phyloP scores from a whole-genome alignment of 2,888 invertebrate genomes.

The Lasius platythorax region DNA sequence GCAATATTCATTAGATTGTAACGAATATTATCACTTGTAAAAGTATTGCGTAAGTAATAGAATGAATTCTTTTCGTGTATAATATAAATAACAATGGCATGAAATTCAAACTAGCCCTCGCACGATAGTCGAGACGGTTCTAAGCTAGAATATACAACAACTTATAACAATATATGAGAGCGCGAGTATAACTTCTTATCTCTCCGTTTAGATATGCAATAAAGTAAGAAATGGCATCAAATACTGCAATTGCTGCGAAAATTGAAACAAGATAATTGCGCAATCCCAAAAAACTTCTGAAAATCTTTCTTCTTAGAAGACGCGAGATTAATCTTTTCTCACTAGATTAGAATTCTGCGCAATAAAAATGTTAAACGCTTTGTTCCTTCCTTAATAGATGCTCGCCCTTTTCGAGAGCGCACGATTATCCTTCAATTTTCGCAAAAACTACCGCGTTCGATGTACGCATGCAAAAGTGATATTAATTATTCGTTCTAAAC shows the following conservation, averaged over 20 bases:
- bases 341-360: not conserved
- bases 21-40: not conserved
- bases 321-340: not conserved
- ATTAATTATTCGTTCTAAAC: constrained; percentile 52
- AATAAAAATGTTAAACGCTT: not conserved
- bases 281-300: too few relatives aligned
- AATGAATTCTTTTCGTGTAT: not conserved
- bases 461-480: constrained; percentile 31
- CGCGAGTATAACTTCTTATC: too few relatives aligned
- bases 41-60: not conserved
- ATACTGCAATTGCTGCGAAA: too few relatives aligned
- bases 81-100: not conserved
- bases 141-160: too few relatives aligned
- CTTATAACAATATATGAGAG: too few relatives aligned
- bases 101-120: not conserved
- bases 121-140: too few relatives aligned
- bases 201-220: too few relatives aligned
- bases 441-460: not conserved
- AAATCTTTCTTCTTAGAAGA: not conserved
- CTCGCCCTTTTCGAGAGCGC: not conserved
- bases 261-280: too few relatives aligned
- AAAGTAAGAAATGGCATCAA: too few relatives aligned
- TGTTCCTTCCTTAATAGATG: not conserved
- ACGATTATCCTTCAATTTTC: not conserved
- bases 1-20: not conserved